These are phyloP conservation scores for Cosmopolites sordidus DNA, from an alignment of 2,888 invertebrate species.

Conservation along the genomic window DNA sequence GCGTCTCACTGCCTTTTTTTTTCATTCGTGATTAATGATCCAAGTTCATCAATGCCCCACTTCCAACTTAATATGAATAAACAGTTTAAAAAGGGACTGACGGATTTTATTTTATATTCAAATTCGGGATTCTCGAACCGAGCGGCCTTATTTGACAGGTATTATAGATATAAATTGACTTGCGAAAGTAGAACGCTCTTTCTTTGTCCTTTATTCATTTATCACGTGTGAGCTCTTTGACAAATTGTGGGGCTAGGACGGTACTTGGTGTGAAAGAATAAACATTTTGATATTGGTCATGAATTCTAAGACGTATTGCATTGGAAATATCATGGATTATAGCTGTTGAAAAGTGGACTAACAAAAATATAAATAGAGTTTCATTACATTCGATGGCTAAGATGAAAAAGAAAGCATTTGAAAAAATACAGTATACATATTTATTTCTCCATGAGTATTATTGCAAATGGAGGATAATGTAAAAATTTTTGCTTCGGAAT, in stretches of 20 bases:
- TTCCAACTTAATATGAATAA: constrained; percentile 17
- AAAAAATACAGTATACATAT: no score
- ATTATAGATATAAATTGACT: constrained; percentile 18
- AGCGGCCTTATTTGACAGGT: constrained; percentile 15
- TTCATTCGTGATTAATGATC: constrained; percentile 22
- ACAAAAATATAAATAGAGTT: no score
- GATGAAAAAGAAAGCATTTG: no score
- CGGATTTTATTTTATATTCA: constrained; percentile 24
- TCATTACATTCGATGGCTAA: no score
- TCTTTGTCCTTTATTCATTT: constrained; percentile 1
- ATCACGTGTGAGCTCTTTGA: constrained; percentile 1
- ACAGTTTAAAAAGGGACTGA: constrained; percentile 17
- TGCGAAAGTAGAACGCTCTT: constrained; percentile 9
- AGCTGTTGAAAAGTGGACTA: no score
- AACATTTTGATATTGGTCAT: no score
- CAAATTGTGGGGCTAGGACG: background rate
- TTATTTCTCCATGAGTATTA: no score
- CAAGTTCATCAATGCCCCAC: constrained; percentile 18
- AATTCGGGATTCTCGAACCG: constrained; percentile 14
- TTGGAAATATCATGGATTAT: no score
- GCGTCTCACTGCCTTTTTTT: constrained; percentile 2
- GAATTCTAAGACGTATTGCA: no score
- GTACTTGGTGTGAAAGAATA: no score
- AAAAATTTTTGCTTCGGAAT: no score
- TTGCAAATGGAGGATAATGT: no score